phyloP scores from a whole-genome alignment of 2,888 invertebrate genomes.

The Drosophila greeni region DNA sequence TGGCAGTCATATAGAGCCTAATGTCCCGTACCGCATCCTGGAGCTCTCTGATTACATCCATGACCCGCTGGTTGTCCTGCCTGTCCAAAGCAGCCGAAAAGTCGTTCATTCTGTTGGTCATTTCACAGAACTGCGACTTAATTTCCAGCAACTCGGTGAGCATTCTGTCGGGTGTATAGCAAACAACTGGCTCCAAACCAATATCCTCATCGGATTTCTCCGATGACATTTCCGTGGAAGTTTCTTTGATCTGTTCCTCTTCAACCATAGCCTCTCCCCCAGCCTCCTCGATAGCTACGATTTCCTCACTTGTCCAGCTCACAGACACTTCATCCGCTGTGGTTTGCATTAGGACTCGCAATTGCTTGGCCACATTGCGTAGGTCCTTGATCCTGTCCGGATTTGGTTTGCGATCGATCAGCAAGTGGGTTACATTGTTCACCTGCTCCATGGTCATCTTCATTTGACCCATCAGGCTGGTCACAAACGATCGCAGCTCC shows the following conservation, averaged over 20 bases:
- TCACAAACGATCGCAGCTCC: constrained; percentile 45
- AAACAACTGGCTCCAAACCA: constrained; percentile 61
- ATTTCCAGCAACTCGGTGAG: constrained; percentile 70
- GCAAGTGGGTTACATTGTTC: constrained; percentile 59
- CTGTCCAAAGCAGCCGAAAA: constrained; percentile 62
- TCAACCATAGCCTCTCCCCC: constrained; percentile 25
- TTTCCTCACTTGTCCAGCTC: constrained; percentile 60
- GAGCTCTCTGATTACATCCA: constrained; percentile 56
- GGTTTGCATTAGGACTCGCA: constrained; percentile 53
- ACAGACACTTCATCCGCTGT: constrained; percentile 46
- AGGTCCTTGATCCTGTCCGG: constrained; percentile 48
- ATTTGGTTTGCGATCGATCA: constrained; percentile 61
- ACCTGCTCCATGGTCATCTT: constrained; percentile 69
- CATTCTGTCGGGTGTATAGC: constrained; percentile 69
- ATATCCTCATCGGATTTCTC: constrained; percentile 59
- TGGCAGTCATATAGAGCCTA: constrained; percentile 33
- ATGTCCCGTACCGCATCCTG: constrained; percentile 59
- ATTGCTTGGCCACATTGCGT: constrained; percentile 48
- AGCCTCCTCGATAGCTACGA: constrained; percentile 31
- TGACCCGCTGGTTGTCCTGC: constrained; percentile 63
- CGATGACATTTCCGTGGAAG: constrained; percentile 43
- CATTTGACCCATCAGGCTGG: constrained; percentile 58
- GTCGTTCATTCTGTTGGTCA: constrained; percentile 73
- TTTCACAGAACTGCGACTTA: constrained; percentile 67
- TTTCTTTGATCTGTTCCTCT: constrained; percentile 31